Evolutionary conservation across 1,140 invertebrate species (phyloP).

Genomic region (Rhizoglyphus robini): DNA sequence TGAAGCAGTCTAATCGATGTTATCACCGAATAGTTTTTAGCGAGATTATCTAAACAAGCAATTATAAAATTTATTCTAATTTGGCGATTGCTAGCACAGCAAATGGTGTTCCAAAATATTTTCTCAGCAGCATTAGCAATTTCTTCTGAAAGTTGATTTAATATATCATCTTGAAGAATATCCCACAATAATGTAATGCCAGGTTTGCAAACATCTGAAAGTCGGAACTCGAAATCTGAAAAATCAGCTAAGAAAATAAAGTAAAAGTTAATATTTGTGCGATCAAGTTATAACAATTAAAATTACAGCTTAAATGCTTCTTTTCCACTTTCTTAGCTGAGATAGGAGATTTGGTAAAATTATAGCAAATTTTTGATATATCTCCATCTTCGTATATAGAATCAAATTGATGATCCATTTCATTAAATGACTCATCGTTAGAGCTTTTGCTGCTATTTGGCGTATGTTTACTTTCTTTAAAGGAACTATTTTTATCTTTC

Average conservation of each 20-base stretch:
- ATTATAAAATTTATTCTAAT: constrained; percentile 88
- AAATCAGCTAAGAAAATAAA: neutral
- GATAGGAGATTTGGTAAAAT: neutral
- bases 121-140: constrained; percentile 79
- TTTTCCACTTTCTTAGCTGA: neutral
- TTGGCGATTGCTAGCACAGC: constrained; percentile 69
- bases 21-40: constrained; percentile 70
- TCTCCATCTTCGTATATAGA: neutral
- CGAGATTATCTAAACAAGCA: constrained; percentile 76
- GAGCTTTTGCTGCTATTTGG: neutral
- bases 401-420: neutral
- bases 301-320: neutral
- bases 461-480: too few species aligned
- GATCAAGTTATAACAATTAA: neutral
- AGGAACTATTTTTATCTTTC: neutral
- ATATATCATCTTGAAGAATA: constrained; percentile 76
- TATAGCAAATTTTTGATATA: neutral
- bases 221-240: neutral
- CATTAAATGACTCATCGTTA: neutral
- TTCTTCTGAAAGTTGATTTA: constrained; percentile 68
- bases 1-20: constrained; percentile 72
- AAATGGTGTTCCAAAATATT: constrained; percentile 68
- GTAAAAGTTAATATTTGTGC: neutral
- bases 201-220: constrained; percentile 52
- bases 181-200: constrained; percentile 87